A percentile compares a stretch with the other conserved stretches of the same genome.
Evolutionary conservation across 2,888 invertebrate species (phyloP).

Genomic region (Drosophila stalkeri): DNA sequence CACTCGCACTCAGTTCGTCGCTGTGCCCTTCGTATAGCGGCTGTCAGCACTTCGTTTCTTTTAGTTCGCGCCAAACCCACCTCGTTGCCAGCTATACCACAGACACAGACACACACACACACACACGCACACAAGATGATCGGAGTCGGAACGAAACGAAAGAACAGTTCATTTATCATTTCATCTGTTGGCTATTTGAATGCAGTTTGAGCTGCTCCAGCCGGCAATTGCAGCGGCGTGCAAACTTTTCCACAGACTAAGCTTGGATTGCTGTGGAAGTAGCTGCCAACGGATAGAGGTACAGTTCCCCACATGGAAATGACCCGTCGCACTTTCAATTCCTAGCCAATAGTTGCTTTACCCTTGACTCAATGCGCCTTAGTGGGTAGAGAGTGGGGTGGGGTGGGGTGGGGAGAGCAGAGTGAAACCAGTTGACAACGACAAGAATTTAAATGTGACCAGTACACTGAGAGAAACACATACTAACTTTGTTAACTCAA

Average conservation of each 20-base stretch:
- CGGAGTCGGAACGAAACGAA: constrained; percentile 18
- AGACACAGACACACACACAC: neutral
- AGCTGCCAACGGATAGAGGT: constrained; percentile 9
- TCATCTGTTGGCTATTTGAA: neutral
- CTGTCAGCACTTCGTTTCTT: constrained; percentile 20
- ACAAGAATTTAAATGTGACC: constrained; percentile 34
- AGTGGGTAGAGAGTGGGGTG: neutral
- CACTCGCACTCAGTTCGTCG: constrained; percentile 5
- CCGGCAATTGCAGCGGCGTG: constrained; percentile 9
- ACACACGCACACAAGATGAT: neutral
- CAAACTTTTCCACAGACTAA: neutral
- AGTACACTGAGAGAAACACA: constrained; percentile 11
- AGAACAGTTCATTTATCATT: constrained; percentile 22
- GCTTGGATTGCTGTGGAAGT: neutral
- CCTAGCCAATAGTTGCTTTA: constrained; percentile 33
- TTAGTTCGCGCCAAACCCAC: neutral
- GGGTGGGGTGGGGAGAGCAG: neutral
- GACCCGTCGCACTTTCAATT: constrained; percentile 33
- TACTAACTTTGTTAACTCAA: neutral
- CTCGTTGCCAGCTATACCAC: neutral
- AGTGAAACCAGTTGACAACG: constrained; percentile 43
- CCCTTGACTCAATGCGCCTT: constrained; percentile 33
- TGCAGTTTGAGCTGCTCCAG: constrained; percentile 2
- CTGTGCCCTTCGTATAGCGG: constrained; percentile 15
- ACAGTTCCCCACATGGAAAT: constrained; percentile 18